phyloP scores from a whole-genome alignment of 2,113 vertebrate genomes.

The Montifringilla adamsi region DNA sequence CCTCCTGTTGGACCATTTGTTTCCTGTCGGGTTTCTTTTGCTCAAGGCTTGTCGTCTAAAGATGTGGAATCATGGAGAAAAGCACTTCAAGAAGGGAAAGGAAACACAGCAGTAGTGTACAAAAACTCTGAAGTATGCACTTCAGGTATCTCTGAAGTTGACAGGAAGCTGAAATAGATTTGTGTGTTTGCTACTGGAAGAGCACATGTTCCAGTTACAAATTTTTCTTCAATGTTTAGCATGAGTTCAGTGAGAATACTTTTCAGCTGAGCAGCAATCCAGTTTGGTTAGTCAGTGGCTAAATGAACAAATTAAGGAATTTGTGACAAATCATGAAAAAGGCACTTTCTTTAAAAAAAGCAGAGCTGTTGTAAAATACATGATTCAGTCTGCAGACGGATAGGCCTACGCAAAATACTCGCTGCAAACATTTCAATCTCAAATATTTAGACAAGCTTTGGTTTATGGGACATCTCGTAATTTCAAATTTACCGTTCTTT shows the following conservation, averaged over 20 bases:
- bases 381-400: neutral
- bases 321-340: neutral
- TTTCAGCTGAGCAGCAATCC: fast-evolving
- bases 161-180: neutral
- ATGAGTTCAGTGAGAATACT: neutral
- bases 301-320: neutral
- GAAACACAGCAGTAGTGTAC: neutral
- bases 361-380: neutral
- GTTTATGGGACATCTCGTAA: neutral
- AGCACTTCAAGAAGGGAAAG: neutral
- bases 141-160: neutral
- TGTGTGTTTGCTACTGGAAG: neutral
- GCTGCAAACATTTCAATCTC: neutral
- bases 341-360: neutral
- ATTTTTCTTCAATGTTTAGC: neutral
- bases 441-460: too few species aligned
- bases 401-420: neutral
- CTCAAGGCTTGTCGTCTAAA: neutral
- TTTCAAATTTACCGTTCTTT: neutral
- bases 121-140: neutral
- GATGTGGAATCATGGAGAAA: neutral
- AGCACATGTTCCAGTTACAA: neutral
- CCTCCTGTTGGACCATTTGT: neutral
- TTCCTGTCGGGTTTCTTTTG: neutral
- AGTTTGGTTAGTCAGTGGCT: neutral